A percentile compares a stretch with the other conserved stretches of the same genome.
phyloP scores from a whole-genome alignment of 2,113 vertebrate species.

The Lycaon pictus region DNA sequence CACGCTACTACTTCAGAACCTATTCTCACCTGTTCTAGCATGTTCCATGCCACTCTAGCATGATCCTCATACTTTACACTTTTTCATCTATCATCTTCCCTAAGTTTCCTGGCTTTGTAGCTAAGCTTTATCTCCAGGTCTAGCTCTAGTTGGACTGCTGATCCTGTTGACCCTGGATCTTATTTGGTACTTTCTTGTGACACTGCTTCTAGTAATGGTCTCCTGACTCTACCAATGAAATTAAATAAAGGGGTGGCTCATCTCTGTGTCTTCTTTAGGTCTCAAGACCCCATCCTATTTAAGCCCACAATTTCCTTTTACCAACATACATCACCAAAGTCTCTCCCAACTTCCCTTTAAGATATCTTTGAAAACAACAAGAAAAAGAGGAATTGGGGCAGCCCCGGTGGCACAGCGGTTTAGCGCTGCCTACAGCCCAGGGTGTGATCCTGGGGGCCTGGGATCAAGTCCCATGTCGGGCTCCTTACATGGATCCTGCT shows the following conservation, averaged over 20 bases:
- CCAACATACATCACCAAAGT: neutral
- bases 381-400: neutral
- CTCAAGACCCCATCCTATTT: neutral
- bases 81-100: neutral
- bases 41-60: neutral
- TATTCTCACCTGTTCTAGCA: neutral
- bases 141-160: neutral
- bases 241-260: neutral
- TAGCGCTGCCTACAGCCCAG: too few relatives aligned
- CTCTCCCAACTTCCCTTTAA: conserved; percentile 8
- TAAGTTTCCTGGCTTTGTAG: neutral
- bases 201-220: neutral
- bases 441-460: too few relatives aligned
- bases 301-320: neutral
- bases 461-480: too few relatives aligned
- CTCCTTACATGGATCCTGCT: too few relatives aligned
- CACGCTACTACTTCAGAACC: neutral
- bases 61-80: neutral
- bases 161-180: neutral
- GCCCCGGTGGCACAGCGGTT: too few relatives aligned
- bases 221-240: neutral
- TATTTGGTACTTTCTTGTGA: neutral
- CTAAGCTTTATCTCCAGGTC: neutral
- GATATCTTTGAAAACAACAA: neutral
- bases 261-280: neutral